Conservation (phyloP, 2,113 vertebrate genomes). For the Leptobrachium ailaonicum region DNA sequence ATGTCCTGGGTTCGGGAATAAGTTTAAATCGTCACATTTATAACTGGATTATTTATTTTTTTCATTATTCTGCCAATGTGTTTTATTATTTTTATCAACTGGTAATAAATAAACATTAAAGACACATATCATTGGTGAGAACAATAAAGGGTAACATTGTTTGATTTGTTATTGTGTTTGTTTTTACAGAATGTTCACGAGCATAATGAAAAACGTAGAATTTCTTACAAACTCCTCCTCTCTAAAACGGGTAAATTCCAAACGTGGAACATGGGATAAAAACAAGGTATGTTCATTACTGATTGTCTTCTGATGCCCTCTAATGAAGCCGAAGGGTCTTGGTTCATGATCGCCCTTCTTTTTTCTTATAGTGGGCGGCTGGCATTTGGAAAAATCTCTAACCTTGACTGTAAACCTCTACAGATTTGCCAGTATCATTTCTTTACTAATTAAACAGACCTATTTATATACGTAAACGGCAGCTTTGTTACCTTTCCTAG, state of each 20-base stretch:
- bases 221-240: too few relatives aligned
- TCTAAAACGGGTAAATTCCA: too few relatives aligned
- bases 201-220: too few relatives aligned
- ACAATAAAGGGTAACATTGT: too few relatives aligned
- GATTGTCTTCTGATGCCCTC: neutral
- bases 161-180: too few relatives aligned
- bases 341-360: neutral
- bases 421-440: constrained; percentile 1
- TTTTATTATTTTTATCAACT: neutral
- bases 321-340: neutral
- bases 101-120: too few relatives aligned
- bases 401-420: neutral
- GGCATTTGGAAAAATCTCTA: neutral
- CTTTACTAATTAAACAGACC: constrained; percentile 31
- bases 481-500: neutral
- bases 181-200: too few relatives aligned
- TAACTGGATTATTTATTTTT: neutral
- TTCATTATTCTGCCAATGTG: neutral
- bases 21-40: neutral
- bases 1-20: too few relatives aligned
- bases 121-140: too few relatives aligned
- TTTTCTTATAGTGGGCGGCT: neutral
- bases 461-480: constrained; percentile 20
- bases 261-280: too few relatives aligned
- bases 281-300: too few relatives aligned